Percentiles rank a stretch among this genome's conserved stretches.
phyloP scores from a whole-genome alignment of 2,888 invertebrate genomes.

The Ectropis crepuscularia region DNA sequence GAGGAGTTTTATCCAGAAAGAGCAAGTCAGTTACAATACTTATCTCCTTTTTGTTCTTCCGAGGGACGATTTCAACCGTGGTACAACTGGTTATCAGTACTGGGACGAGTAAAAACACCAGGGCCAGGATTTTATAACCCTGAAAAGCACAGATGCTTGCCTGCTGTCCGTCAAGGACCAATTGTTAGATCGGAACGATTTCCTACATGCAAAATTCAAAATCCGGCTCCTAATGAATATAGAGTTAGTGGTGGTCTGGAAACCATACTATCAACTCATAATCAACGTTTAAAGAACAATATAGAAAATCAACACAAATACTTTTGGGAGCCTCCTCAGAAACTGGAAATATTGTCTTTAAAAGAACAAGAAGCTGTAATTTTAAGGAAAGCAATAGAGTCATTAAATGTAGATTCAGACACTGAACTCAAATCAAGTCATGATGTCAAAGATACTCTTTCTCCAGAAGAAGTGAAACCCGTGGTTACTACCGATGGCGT shows the following conservation, averaged over 20 bases:
- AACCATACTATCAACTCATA: slow-evolving; percentile 65
- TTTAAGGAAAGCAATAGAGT: slow-evolving; percentile 56
- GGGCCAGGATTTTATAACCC: slow-evolving; percentile 64
- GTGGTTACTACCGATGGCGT: background rate
- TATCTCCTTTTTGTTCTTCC: slow-evolving; percentile 67
- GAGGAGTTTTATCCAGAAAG: slow-evolving; percentile 37
- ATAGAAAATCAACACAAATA: slow-evolving; percentile 56
- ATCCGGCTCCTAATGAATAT: slow-evolving; percentile 69
- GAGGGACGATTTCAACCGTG: slow-evolving; percentile 69
- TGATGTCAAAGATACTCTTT: background rate
- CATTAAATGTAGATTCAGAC: slow-evolving; percentile 52
- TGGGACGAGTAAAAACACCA: slow-evolving; percentile 56
- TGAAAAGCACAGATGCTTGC: slow-evolving; percentile 56
- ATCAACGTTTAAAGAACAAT: slow-evolving; percentile 60
- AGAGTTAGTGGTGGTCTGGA: slow-evolving; percentile 60
- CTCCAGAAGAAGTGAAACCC: background rate
- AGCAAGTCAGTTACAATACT: slow-evolving; percentile 49
- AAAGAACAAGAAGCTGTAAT: slow-evolving; percentile 57
- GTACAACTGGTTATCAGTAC: slow-evolving; percentile 66
- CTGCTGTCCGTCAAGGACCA: slow-evolving; percentile 66
- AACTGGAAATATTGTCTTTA: slow-evolving; percentile 45
- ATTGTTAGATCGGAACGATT: slow-evolving; percentile 61
- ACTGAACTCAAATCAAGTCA: slow-evolving; percentile 6
- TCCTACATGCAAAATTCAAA: slow-evolving; percentile 29
- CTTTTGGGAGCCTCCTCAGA: slow-evolving; percentile 51